phyloP scores from a whole-genome alignment of 2,797 vertebrate species.

The Pachyuromys duprasi region DNA sequence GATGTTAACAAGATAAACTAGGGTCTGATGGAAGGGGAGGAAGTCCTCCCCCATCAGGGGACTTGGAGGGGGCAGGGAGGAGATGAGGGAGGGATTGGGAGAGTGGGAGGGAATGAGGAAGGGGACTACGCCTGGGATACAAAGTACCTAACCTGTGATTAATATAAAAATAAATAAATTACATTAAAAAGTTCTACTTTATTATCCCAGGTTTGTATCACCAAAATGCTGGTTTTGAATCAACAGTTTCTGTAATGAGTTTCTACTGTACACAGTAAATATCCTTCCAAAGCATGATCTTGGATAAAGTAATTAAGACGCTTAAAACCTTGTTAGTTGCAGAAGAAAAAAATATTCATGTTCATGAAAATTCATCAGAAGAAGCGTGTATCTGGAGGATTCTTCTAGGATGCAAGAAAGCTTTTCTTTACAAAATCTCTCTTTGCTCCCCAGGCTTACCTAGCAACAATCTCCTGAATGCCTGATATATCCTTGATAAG shows the following conservation, averaged over 20 bases:
- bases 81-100: no score
- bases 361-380: background rate
- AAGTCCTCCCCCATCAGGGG: no score
- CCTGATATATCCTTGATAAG: background rate
- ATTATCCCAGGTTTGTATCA: background rate
- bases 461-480: background rate
- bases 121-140: no score
- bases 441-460: background rate
- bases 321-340: background rate
- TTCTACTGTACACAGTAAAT: background rate
- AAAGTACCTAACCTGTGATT: no score
- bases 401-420: background rate
- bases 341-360: background rate
- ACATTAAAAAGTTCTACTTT: background rate
- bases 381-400: background rate
- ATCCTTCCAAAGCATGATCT: background rate
- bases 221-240: background rate
- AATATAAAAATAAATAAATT: no score
- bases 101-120: no score
- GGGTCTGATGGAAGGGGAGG: no score
- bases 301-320: background rate
- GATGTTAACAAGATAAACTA: no score
- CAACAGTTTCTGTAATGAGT: background rate
- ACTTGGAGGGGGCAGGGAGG: no score
- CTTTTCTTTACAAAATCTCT: background rate